Conservation (phyloP, 2,888 invertebrate genomes). For the Macrophya alboannulata region DNA sequence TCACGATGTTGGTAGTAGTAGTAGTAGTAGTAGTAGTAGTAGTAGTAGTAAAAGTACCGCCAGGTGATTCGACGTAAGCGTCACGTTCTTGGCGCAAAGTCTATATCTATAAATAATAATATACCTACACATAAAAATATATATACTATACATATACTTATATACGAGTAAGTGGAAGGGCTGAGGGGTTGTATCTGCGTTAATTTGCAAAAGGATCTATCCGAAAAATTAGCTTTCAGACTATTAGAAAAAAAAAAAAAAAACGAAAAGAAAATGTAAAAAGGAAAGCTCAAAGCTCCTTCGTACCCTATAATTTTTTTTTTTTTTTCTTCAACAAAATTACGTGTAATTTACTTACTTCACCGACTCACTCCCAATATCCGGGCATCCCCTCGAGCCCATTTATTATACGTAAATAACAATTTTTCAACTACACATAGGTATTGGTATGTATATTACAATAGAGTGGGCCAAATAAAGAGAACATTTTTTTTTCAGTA, state of each 20-base stretch:
- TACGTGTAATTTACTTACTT: neutral
- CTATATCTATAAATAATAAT: neutral
- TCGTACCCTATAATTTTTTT: neutral
- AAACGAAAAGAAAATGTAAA: no score
- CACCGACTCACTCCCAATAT: no score
- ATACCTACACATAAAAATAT: neutral
- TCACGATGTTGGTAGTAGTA: neutral
- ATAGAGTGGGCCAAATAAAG: no score
- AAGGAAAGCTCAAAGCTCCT: neutral
- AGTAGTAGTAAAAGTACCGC: neutral
- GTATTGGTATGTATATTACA: no score
- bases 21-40: neutral
- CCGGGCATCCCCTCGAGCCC: neutral
- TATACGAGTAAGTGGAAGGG: neutral
- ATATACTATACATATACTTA: neutral
- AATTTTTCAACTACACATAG: neutral
- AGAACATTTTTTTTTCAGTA: no score
- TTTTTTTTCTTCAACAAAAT: neutral
- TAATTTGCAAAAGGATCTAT: no score
- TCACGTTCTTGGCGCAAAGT: slow-evolving; percentile 13
- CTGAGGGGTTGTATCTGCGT: no score
- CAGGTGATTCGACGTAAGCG: slow-evolving; percentile 15
- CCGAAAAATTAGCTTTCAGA: no score
- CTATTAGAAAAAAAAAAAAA: no score
- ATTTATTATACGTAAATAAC: neutral